phyloP scores from a whole-genome alignment of 2,797 vertebrate species.

The Ficedula albicollis region DNA sequence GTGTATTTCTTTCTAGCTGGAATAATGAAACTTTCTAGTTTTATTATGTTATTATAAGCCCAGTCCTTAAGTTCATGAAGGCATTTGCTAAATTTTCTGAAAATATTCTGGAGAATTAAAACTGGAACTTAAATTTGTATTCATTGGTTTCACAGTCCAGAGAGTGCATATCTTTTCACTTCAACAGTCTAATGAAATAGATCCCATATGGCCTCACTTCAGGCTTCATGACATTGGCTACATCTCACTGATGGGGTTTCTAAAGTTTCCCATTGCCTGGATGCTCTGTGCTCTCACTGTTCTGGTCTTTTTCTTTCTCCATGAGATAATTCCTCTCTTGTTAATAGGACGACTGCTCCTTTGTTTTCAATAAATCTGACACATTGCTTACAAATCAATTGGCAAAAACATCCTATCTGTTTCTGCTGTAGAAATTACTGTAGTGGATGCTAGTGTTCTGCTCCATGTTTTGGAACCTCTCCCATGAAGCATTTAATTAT shows the following conservation, averaged over 20 bases:
- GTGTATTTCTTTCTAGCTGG: neutral
- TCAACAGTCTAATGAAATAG: neutral
- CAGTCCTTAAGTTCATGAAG: neutral
- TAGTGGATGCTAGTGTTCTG: neutral
- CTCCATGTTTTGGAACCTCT: neutral
- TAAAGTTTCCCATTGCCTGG: neutral
- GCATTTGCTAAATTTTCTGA: neutral
- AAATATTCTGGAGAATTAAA: neutral
- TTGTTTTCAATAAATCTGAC: neutral
- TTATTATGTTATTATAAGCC: neutral
- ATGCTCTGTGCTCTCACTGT: neutral
- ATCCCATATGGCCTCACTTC: neutral
- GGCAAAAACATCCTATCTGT: neutral
- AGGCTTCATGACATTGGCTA: fast-evolving
- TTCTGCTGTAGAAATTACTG: neutral
- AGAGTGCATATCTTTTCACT: neutral
- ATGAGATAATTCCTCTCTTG: neutral
- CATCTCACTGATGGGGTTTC: neutral
- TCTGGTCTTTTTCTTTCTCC: neutral
- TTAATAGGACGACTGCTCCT: neutral
- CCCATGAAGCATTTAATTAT: neutral
- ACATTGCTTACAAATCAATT: neutral
- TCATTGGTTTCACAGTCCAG: neutral
- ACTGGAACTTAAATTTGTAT: neutral
- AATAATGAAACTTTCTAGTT: neutral